Base-by-base conservation (phyloP, 2,888 invertebrate species). In the Athalia circularis region DNA sequence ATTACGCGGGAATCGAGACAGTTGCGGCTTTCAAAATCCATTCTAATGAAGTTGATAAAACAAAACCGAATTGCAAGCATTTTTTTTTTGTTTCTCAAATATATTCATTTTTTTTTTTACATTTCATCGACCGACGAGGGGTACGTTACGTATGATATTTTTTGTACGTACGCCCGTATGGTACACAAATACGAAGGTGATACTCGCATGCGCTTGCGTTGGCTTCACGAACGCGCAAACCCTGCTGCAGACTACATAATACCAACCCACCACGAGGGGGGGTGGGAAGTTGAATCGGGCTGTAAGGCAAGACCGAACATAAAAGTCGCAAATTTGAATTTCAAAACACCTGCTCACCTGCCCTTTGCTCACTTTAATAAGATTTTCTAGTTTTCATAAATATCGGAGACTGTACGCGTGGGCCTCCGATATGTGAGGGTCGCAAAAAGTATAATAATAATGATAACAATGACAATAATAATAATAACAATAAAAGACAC, bases 241-340 rank as follows among this genome's bases (percentile, higher is more conserved):
- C 29, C 29, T 29, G 29, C 29, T 29, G 29, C 29, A 29, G 29
- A 29, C 29, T n/a, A 54, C 54, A n/a, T n/a, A 11, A 54, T 54
- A 54, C 54, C 11, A 4, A 54, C n/a, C 6, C 54, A 54, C 29
- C 59, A 72, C 72, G 72, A 57, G 59, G 29, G 57, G 59, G 72
- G 13, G 57, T 47, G 72, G 13, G n/a, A 70, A 70, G 11, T 70
- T 43, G 70, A 70, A 70, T 70, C 70, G 70, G 47, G 70, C 70
- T 57, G 7, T 7, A n/a, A 9, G 29, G 72, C 45, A 45, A 47
- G 9, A 13, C 52, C 75, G 43, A 75, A 15, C 75, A 75, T 75
- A 64, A 75, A 75, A 75, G 64, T 75, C 62, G 29, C 29, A 52
- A 75, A 64, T 75, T 64, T 75, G 75, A 75, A 75, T 75, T 75